phyloP scores from a whole-genome alignment of 1,140 invertebrate genomes.

The Dufourea novaeangliae region DNA sequence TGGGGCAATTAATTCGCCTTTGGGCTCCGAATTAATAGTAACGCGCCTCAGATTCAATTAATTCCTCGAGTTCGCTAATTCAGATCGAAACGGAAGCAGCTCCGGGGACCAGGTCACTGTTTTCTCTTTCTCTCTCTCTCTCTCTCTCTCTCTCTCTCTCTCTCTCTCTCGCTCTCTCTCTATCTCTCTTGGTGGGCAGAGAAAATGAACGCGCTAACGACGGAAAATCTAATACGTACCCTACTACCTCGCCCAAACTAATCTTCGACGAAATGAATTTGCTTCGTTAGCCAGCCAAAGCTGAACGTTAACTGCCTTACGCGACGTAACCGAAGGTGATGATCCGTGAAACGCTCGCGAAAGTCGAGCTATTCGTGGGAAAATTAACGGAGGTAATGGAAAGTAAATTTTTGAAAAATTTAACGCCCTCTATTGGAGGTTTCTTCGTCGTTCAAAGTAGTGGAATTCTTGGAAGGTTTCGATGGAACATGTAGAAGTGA shows the following conservation, averaged over 20 bases:
- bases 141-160: too few species aligned
- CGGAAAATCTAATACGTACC: constrained; percentile 9
- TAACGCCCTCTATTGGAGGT: too few species aligned
- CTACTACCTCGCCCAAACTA: constrained; percentile 13
- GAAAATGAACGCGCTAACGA: constrained; percentile 21
- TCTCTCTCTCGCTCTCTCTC: background rate
- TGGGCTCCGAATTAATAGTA: background rate
- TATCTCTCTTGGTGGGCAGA: background rate
- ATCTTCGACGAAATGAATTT: background rate
- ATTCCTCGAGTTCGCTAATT: constrained; percentile 14
- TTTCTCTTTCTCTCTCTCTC: too few species aligned
- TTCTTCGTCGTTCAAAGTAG: too few species aligned
- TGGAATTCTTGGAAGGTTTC: too few species aligned
- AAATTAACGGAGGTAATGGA: background rate
- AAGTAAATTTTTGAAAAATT: background rate
- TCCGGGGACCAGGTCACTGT: background rate
- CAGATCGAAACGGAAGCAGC: background rate
- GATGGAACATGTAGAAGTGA: too few species aligned
- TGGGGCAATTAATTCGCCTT: background rate
- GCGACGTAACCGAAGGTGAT: background rate
- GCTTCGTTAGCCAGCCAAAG: background rate
- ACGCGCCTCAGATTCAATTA: background rate
- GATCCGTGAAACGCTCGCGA: background rate
- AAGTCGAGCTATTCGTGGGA: background rate
- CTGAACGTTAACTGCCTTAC: background rate